These are phyloP conservation scores for Tyrannus savana DNA, from an alignment of 2,113 vertebrate genomes.

Conservation along the genomic window DNA sequence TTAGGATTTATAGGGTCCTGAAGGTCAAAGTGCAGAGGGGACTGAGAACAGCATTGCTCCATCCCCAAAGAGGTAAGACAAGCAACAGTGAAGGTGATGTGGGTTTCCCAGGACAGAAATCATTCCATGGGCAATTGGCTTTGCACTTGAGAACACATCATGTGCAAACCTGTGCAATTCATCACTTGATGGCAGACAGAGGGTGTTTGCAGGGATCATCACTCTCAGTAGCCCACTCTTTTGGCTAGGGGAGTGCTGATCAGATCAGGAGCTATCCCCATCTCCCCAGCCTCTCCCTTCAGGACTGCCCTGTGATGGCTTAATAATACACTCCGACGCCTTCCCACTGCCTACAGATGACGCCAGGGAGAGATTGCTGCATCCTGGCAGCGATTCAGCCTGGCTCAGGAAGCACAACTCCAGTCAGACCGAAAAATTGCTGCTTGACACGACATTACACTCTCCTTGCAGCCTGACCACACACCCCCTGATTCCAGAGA, in stretches of 20 bases:
- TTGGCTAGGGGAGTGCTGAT: accelerated
- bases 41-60: not conserved
- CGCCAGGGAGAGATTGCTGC: not conserved
- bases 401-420: not conserved
- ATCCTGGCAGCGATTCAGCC: not conserved
- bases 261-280: not conserved
- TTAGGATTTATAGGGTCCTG: not conserved
- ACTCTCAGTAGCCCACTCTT: not conserved
- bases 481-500: not conserved
- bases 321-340: not conserved
- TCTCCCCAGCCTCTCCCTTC: not conserved
- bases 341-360: not conserved
- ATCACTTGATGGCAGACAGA: accelerated
- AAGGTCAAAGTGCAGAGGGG: accelerated
- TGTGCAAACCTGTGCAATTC: not conserved
- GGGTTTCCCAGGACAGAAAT: not conserved
- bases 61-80: accelerated
- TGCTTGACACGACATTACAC: not conserved
- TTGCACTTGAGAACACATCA: not conserved
- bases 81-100: not conserved
- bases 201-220: not conserved
- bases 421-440: not conserved
- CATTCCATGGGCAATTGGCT: not conserved
- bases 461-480: not conserved
- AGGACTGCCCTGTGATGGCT: not conserved